Evolutionary conservation across 2,113 vertebrate species (phyloP).

Genomic region (Atrichornis clamosus): DNA sequence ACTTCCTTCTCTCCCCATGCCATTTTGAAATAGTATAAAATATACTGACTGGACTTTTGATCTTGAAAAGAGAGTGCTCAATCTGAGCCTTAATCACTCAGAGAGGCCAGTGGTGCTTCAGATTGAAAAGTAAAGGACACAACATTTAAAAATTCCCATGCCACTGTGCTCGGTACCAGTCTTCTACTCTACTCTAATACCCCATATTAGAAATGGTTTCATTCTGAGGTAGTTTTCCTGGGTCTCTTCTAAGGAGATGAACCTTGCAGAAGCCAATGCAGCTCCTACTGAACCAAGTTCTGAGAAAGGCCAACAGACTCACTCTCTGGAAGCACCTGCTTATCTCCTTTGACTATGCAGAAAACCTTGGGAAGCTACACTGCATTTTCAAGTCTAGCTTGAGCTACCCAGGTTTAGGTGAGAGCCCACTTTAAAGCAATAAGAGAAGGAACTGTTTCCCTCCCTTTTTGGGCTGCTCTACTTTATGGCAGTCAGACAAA

Average conservation of each 20-base stretch:
- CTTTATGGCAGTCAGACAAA: neutral
- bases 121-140: neutral
- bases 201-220: neutral
- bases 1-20: neutral
- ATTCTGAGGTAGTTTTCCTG: neutral
- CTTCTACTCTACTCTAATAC: neutral
- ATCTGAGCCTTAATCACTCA: neutral
- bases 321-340: neutral
- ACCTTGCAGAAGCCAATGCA: neutral
- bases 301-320: neutral
- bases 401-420: neutral
- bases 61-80: neutral
- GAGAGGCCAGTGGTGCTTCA: neutral
- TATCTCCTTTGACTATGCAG: neutral
- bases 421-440: neutral
- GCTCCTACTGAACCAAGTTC: neutral
- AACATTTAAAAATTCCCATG: neutral
- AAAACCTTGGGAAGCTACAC: neutral
- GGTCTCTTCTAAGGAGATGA: neutral
- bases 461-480: neutral
- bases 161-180: neutral
- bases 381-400: neutral
- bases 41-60: neutral
- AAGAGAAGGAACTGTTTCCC: fast-evolving
- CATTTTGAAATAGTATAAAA: neutral